A percentile compares a stretch with the other conserved stretches of the same genome.
These are phyloP conservation scores for Galerucella calmariensis DNA, from an alignment of 2,888 invertebrate genomes.

Conservation along the genomic window DNA sequence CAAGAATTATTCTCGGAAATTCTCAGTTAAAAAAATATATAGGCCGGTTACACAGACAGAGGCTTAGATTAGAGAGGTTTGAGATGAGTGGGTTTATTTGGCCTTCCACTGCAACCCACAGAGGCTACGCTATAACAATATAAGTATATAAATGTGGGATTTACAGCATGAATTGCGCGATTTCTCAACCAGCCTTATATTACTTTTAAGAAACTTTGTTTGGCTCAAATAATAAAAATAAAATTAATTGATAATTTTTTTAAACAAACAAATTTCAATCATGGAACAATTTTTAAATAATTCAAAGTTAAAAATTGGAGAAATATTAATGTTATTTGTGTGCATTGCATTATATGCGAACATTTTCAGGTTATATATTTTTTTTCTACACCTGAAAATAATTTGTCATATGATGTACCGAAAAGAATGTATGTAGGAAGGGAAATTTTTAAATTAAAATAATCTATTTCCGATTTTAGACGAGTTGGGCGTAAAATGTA, in stretches of 20 bases:
- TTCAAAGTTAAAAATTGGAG: background rate
- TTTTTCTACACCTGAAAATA: conserved; percentile 4
- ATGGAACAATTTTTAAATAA: background rate
- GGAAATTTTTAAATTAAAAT: background rate
- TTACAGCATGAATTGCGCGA: too few relatives aligned
- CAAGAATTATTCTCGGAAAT: background rate
- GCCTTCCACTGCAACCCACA: too few relatives aligned
- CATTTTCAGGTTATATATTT: conserved; percentile 2
- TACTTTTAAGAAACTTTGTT: too few relatives aligned
- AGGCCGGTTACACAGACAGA: too few relatives aligned
- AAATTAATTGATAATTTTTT: background rate
- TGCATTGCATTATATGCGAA: conserved; percentile 3
- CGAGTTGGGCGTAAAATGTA: conserved; percentile 12
- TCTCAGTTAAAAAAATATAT: too few relatives aligned
- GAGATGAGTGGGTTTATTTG: too few relatives aligned
- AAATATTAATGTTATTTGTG: conserved; percentile 10
- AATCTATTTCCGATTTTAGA: background rate
- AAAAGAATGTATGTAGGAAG: conserved; percentile 20
- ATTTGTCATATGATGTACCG: background rate
- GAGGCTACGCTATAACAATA: too few relatives aligned
- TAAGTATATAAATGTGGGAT: too few relatives aligned
- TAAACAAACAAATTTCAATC: background rate
- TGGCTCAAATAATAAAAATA: too few relatives aligned
- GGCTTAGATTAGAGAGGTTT: too few relatives aligned
- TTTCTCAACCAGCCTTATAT: too few relatives aligned